These are phyloP conservation scores for Synergus itoensis DNA, from an alignment of 2,888 invertebrate genomes.

Conservation along the genomic window DNA sequence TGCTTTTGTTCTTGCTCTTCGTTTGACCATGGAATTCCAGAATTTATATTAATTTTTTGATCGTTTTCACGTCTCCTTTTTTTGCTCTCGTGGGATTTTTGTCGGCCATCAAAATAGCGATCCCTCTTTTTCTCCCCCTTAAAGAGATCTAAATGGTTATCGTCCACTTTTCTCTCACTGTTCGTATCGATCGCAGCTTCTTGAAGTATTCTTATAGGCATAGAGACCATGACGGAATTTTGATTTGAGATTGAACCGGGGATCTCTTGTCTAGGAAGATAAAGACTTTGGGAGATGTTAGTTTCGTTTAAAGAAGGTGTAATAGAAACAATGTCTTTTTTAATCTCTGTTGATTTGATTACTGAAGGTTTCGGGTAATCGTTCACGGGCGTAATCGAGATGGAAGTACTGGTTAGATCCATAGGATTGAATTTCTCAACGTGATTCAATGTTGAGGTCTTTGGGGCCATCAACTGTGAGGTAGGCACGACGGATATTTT, in stretches of 20 bases:
- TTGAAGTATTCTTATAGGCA: slow-evolving; percentile 68
- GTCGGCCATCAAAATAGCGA: slow-evolving; percentile 62
- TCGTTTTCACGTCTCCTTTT: slow-evolving; percentile 66
- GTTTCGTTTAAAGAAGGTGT: slow-evolving; percentile 64
- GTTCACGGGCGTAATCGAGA: slow-evolving; percentile 74
- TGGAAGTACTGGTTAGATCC: slow-evolving; percentile 70
- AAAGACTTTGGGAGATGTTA: slow-evolving; percentile 27
- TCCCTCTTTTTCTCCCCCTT: slow-evolving; percentile 65
- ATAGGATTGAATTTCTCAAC: slow-evolving; percentile 71
- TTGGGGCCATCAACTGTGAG: slow-evolving; percentile 66
- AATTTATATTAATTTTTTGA: slow-evolving; percentile 56
- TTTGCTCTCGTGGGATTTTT: slow-evolving; percentile 66
- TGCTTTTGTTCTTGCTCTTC: slow-evolving; percentile 74
- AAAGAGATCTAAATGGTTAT: slow-evolving; percentile 62
- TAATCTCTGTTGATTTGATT: slow-evolving; percentile 63
- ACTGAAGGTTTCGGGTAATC: slow-evolving; percentile 66
- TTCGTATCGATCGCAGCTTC: slow-evolving; percentile 62
- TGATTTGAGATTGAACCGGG: slow-evolving; percentile 57
- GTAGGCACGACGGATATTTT: slow-evolving; percentile 71
- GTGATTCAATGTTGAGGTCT: slow-evolving; percentile 51
- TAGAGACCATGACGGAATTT: slow-evolving; percentile 57
- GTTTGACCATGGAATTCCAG: slow-evolving; percentile 62
- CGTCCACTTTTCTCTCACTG: slow-evolving; percentile 61
- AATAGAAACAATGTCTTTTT: slow-evolving; percentile 73
- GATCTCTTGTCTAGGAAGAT: slow-evolving; percentile 46